Percentiles rank a stretch among this genome's conserved stretches.
phyloP scores from a whole-genome alignment of 2,888 invertebrate genomes.

The Xylota segnis region DNA sequence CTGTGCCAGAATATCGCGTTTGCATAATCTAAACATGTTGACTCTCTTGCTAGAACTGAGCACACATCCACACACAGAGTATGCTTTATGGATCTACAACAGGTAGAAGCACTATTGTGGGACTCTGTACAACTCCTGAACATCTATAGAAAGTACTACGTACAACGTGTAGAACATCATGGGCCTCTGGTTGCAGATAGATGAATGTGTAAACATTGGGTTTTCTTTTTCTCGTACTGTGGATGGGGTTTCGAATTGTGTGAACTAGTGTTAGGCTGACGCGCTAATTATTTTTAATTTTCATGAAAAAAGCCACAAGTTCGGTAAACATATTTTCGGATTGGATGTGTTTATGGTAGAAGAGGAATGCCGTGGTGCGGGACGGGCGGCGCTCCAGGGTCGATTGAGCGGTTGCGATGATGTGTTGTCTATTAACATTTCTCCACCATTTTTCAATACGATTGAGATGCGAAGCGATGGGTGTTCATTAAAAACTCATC shows the following conservation, averaged over 20 bases:
- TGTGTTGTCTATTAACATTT: conserved; percentile 67
- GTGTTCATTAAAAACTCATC: conserved; percentile 72
- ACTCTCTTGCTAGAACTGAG: conserved; percentile 42
- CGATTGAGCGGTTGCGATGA: conserved; percentile 54
- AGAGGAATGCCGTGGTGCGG: not conserved
- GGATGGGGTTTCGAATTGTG: not conserved
- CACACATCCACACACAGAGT: conserved; percentile 3
- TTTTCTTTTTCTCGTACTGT: not conserved
- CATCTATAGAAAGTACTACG: not conserved
- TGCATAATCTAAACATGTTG: conserved; percentile 67
- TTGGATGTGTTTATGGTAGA: conserved; percentile 35
- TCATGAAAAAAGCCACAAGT: conserved; percentile 41
- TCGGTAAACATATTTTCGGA: conserved; percentile 51
- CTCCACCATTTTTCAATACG: conserved; percentile 52
- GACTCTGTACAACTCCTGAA: not conserved
- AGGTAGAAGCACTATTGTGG: conserved; percentile 19
- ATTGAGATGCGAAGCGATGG: conserved; percentile 27
- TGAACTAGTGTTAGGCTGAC: not conserved
- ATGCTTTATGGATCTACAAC: conserved; percentile 10
- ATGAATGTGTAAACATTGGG: conserved; percentile 49
- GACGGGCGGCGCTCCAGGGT: conserved; percentile 23
- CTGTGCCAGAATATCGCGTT: conserved; percentile 35
- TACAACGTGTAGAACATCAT: conserved; percentile 18
- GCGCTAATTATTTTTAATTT: conserved; percentile 56
- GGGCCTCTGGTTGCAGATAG: conserved; percentile 19